Evolutionary conservation across 2,797 vertebrate species (phyloP).

Genomic region (Megalops cyprinoides): DNA sequence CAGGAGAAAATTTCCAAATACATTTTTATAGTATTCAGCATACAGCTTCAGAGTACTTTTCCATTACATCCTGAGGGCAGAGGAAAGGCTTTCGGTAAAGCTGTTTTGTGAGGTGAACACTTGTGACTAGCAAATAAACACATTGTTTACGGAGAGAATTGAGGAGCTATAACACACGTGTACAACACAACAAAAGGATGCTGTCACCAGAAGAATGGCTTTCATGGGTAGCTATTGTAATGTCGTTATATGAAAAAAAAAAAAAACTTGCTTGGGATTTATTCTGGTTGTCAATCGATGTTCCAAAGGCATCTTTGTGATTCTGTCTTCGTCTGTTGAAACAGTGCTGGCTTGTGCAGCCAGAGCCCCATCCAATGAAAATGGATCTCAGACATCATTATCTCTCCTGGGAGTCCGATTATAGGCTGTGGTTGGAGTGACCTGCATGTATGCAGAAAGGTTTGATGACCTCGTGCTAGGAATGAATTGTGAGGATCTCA

Average conservation of each 20-base stretch:
- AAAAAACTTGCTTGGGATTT: not conserved
- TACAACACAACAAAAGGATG: not conserved
- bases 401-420: slow-evolving; percentile 18
- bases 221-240: not conserved
- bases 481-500: slow-evolving; percentile 16
- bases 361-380: not conserved
- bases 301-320: too few species aligned
- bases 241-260: not conserved
- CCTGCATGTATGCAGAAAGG: slow-evolving; percentile 12
- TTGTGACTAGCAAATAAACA: not conserved
- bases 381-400: slow-evolving; percentile 9
- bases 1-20: not conserved
- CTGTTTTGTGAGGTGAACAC: not conserved
- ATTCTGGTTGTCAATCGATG: not conserved
- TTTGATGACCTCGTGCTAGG: slow-evolving; percentile 18
- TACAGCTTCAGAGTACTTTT: not conserved
- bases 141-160: not conserved
- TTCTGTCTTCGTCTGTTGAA: not conserved
- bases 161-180: not conserved
- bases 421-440: slow-evolving; percentile 10
- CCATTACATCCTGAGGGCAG: not conserved
- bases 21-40: not conserved
- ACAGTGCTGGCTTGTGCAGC: slow-evolving; percentile 1
- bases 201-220: not conserved
- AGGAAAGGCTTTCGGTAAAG: not conserved